phyloP scores from a whole-genome alignment of 2,797 vertebrate species.

The Helarctos malayanus region DNA sequence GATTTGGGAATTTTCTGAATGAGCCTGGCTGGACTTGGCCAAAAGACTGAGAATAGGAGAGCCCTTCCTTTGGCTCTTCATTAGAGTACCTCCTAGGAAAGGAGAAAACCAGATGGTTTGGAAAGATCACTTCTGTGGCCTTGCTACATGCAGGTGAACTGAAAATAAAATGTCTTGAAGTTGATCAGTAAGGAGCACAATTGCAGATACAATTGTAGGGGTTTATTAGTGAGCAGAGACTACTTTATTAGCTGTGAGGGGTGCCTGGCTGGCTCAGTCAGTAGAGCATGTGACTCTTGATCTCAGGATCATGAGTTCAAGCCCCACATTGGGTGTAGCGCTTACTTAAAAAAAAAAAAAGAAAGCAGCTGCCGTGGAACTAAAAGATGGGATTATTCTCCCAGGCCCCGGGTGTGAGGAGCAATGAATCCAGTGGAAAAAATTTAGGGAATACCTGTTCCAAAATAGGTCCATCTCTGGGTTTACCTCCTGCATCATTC shows the following conservation, averaged over 20 bases:
- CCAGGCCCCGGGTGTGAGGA: not conserved
- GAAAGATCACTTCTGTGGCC: slow-evolving; percentile 35
- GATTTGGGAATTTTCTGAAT: slow-evolving; percentile 41
- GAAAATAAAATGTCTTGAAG: slow-evolving; percentile 50
- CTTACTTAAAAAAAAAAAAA: not conserved
- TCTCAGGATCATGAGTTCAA: not conserved
- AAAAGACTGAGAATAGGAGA: slow-evolving; percentile 29
- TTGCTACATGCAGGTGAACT: slow-evolving; percentile 27
- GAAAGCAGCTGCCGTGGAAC: not conserved
- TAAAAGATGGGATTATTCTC: slow-evolving; percentile 34
- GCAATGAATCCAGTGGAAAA: not conserved
- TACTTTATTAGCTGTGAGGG: not conserved
- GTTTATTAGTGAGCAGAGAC: slow-evolving; percentile 21
- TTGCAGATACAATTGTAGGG: not conserved
- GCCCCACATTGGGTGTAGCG: not conserved
- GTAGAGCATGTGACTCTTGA: not conserved
- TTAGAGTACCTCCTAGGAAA: not conserved
- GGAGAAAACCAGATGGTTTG: slow-evolving; percentile 46
- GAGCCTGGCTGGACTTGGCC: not conserved
- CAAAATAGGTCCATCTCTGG: slow-evolving; percentile 25
- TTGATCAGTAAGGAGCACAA: slow-evolving; percentile 22
- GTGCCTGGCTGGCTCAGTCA: not conserved
- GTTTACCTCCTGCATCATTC: not conserved
- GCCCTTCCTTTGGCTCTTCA: slow-evolving; percentile 7
- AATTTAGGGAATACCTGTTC: not conserved